These are phyloP conservation scores for Lithophane socia DNA, from an alignment of 2,888 invertebrate species.

Conservation along the genomic window DNA sequence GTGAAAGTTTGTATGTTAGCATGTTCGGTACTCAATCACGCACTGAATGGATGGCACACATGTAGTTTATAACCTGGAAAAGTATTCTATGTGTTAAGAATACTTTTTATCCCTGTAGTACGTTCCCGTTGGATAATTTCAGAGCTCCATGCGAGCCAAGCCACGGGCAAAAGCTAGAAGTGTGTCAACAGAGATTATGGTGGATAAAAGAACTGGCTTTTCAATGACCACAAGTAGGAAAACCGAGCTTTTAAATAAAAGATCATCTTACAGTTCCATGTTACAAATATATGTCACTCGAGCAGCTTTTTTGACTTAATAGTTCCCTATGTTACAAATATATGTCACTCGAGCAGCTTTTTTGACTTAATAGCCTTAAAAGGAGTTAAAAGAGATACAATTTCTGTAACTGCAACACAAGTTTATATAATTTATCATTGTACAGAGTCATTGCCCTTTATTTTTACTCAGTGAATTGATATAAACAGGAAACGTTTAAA, in stretches of 20 bases:
- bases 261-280: background rate
- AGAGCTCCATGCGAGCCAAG: too few relatives aligned
- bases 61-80: too few relatives aligned
- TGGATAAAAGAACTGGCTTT: background rate
- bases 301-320: too few relatives aligned
- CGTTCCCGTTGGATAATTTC: too few relatives aligned
- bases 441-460: slow-evolving; percentile 52
- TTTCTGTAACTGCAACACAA: slow-evolving; percentile 30
- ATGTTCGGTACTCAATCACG: too few relatives aligned
- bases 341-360: background rate
- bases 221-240: background rate
- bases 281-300: background rate
- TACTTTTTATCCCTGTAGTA: too few relatives aligned
- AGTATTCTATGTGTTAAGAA: too few relatives aligned
- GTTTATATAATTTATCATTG: slow-evolving; percentile 55
- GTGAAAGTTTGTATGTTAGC: too few relatives aligned
- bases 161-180: too few relatives aligned
- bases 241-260: slow-evolving; percentile 1
- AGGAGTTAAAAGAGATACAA: slow-evolving; percentile 27
- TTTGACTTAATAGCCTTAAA: slow-evolving; percentile 4
- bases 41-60: too few relatives aligned
- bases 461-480: slow-evolving; percentile 46
- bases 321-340: background rate
- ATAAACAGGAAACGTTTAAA: slow-evolving; percentile 60
- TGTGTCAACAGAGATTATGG: background rate